Evolutionary conservation across 2,797 vertebrate genomes (phyloP), one percentile per base, ranked within the genome.

Genomic region (Scomberomorus guttatus): DNA sequence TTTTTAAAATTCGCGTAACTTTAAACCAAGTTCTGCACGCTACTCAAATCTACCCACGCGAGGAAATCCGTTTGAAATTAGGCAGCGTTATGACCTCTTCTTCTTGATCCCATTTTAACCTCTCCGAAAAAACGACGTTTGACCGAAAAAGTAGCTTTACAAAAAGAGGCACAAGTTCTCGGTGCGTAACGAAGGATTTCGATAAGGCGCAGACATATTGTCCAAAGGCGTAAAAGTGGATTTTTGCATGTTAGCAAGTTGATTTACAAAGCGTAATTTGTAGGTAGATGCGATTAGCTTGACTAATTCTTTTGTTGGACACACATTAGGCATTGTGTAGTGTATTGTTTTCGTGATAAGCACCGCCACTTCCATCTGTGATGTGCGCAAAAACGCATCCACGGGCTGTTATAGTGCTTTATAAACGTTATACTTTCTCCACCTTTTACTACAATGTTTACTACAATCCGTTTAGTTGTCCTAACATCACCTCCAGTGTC

Each of bases 281-380:
- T 39, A 85, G 69, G 73, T 50, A 79, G 82, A 88, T 44, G 89
- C 86, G 85, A 94, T 92, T 89, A 94, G 87, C 90, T 51, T 10
- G 83, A 89, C 85, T 93, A 85, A 92, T 90, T 92, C 90, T 93
- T 93, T 94, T 93, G 93, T 94, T 87, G 90, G 86, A 71, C 81
- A 58, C 83, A 80, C 81, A 84, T 88, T 67, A 72, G 80, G 85
- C 80, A 46, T 77, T 79, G 84, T 84, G 88, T 74, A 6, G 82
- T 60, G 87, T 83, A 76, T 89, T 90, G 91, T 93, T 90, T 87
- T 72, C 82, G 24, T 72, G 75, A 85, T 75, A 67, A 91, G 79
- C 92, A 17, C 25, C 82, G 88, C 67, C 83, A 91, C 89, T 91
- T 91, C 85, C 81, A 66, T 76, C 39, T 50, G 77, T 56, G 71